Evolutionary conservation across 2,888 invertebrate species (phyloP).

Genomic region (Altica lythri): DNA sequence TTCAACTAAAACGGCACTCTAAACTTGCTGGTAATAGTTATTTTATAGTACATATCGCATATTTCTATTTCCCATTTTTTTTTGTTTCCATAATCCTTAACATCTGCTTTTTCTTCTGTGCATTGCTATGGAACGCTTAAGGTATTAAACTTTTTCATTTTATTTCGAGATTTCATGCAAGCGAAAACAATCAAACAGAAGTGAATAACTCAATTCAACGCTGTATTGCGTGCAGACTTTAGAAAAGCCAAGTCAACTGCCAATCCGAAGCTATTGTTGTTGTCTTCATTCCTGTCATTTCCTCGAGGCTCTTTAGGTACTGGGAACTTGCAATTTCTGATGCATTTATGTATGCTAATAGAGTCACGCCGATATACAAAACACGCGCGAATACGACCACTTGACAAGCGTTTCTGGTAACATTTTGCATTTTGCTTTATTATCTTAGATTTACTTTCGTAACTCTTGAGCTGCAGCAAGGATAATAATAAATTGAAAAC

Average conservation of each 20-base stretch:
- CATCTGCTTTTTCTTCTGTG: no score
- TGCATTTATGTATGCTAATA: conserved; percentile 48
- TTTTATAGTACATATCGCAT: no score
- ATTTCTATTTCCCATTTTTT: no score
- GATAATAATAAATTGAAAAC: no score
- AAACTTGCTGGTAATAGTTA: no score
- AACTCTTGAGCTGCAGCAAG: not conserved
- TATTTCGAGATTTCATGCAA: not conserved
- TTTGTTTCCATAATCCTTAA: no score
- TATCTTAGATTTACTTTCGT: conserved; percentile 8
- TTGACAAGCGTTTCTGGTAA: conserved; percentile 30
- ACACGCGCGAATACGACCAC: conserved; percentile 46
- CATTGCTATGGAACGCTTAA: no score
- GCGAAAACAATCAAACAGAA: conserved; percentile 6
- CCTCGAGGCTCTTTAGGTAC: conserved; percentile 25
- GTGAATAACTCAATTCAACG: conserved; percentile 18
- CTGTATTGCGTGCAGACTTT: conserved; percentile 9
- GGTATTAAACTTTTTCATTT: no score
- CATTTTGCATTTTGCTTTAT: conserved; percentile 24
- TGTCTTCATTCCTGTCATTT: conserved; percentile 16
- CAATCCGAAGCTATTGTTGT: conserved; percentile 20
- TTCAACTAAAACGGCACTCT: no score
- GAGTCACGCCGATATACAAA: conserved; percentile 43
- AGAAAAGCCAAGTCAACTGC: conserved; percentile 19
- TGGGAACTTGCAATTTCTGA: conserved; percentile 43